Conservation (phyloP, 2,797 vertebrate genomes). For the Hirundo rustica region DNA sequence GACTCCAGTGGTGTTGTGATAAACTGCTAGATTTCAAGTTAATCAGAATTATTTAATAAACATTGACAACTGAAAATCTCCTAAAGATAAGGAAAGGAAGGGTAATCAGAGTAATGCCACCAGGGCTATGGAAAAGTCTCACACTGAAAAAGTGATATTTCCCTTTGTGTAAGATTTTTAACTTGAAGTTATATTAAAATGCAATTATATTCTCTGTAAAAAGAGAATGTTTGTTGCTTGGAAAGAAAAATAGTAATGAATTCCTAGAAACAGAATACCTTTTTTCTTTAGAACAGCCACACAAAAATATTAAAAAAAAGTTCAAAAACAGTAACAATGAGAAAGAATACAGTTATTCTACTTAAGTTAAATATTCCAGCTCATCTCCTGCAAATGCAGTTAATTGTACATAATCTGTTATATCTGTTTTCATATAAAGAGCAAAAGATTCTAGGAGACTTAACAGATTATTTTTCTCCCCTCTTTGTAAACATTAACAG, state of each 20-base stretch:
- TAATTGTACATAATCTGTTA: neutral
- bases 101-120: neutral
- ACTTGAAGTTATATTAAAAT: neutral
- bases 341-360: neutral
- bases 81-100: neutral
- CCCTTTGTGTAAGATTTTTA: neutral
- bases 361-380: too few species aligned
- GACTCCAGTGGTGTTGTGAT: neutral
- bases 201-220: neutral
- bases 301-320: neutral
- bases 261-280: neutral
- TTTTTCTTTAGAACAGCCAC: neutral
- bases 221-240: neutral
- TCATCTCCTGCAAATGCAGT: too few species aligned
- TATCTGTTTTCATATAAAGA: neutral
- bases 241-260: neutral
- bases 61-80: neutral
- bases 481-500: neutral
- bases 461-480: neutral
- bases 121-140: neutral
- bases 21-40: neutral
- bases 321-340: neutral
- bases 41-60: neutral
- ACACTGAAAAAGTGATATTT: rapidly evolving
- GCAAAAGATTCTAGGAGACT: neutral